Percentiles rank a stretch among this genome's conserved stretches.
phyloP scores from a whole-genome alignment of 64 coral and sea anemone species.

The Montipora efflorescens region DNA sequence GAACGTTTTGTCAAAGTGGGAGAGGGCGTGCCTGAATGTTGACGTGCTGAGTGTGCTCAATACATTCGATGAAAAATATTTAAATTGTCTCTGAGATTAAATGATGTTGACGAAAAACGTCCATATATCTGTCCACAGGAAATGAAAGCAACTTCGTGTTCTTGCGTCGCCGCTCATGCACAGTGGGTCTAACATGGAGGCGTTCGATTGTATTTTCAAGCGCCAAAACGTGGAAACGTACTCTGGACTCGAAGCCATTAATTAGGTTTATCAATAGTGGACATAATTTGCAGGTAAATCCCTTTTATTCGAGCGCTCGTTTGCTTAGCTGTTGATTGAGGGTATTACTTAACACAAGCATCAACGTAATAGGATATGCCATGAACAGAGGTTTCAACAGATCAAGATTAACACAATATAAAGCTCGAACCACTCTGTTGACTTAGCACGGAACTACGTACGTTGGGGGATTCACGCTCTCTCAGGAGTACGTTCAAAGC shows the following conservation, averaged over 20 bases:
- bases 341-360: constrained; percentile 42
- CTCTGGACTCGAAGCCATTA: neutral
- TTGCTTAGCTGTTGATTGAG: constrained; percentile 33
- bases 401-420: constrained; percentile 35
- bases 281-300: neutral
- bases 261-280: constrained; percentile 15
- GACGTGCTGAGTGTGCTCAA: constrained; percentile 28
- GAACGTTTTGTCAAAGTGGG: neutral
- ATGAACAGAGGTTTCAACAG: constrained; percentile 13
- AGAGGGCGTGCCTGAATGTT: neutral
- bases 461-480: constrained; percentile 27
- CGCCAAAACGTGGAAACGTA: neutral
- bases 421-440: constrained; percentile 15
- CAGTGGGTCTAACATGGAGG: neutral
- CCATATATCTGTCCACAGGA: constrained; percentile 36
- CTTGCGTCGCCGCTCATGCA: neutral
- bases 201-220: neutral
- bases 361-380: constrained; percentile 15
- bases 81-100: constrained; percentile 31
- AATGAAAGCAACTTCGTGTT: neutral
- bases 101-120: constrained; percentile 41
- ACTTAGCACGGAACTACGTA: neutral
- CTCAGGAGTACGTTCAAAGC: neutral
- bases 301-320: constrained; percentile 3
- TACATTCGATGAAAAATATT: constrained; percentile 49